Base-by-base conservation (phyloP, 2,797 vertebrate genomes). In the Pseudopleuronectes americanus region DNA sequence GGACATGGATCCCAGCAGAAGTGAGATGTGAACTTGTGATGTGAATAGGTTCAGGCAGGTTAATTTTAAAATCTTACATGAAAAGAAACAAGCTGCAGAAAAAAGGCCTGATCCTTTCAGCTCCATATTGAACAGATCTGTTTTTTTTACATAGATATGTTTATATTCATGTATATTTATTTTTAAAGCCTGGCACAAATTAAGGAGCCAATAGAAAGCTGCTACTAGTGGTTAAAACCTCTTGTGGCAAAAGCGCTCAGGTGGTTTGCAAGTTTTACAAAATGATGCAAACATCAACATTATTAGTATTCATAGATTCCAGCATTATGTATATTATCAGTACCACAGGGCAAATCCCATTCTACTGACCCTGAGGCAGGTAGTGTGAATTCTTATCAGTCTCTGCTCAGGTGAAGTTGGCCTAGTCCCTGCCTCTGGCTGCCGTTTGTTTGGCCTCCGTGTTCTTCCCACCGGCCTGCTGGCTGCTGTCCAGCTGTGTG, bases 261-360 rank as follows among this genome's bases (percentile, higher is more conserved):
- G 14, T 19, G 43, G 43, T 45, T 45, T 16, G 4, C 43, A 45
- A 69, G 74, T 76, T 79, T 51, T 43, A 74, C 53, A 62, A 80
- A 83, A 60, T 59, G n/a, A 75, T 54, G 58, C 52, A 68, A 77
- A 81, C 16, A 22, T 75, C 62, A 68, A 72, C 74, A 83, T 68
- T 41, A 66, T 88, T 72, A 76, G 65, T 60, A 90, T 89, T 87
- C 68, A 87, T 82, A 57, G 24, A 79, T 78, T 85, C 78, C 70
- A 78, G 60, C 23, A 59, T 64, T 71, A 68, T 52, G 54, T 56
- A 76, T 57, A 69, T 65, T 53, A 63, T 83, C 63, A 55, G 38
- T 19, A 79, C 68, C 36, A 55, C 47, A 49, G 22, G 53, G 23
- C 51, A n/a, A 74, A 81, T 79, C 72, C 67, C 56, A 75, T 84